These are phyloP conservation scores for Rhysida immarginata DNA, from an alignment of 1,140 invertebrate genomes.

Conservation along the genomic window DNA sequence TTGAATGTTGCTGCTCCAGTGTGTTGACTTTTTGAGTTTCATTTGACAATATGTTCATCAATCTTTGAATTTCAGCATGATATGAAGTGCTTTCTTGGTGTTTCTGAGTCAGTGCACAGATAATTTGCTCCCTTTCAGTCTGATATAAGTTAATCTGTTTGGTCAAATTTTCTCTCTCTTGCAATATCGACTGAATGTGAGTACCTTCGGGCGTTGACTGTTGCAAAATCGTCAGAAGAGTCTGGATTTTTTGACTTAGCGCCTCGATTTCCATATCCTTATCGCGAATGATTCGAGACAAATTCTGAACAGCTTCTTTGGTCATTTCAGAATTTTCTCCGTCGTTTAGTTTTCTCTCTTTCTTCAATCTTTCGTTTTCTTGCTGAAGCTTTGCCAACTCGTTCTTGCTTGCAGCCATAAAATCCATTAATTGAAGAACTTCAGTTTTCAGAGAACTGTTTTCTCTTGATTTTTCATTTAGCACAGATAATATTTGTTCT, in stretches of 20 bases:
- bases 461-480: constrained; percentile 33
- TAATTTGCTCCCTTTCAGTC: constrained; percentile 53
- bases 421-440: constrained; percentile 29
- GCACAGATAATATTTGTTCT: constrained; percentile 30
- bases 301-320: constrained; percentile 29
- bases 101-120: constrained; percentile 55
- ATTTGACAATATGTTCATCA: constrained; percentile 34
- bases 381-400: constrained; percentile 29
- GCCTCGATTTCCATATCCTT: constrained; percentile 34
- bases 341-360: constrained; percentile 15
- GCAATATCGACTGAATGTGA: constrained; percentile 21
- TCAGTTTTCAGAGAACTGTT: constrained; percentile 29
- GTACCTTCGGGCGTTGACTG: constrained; percentile 15
- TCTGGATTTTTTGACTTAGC: constrained; percentile 30
- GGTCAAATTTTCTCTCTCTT: constrained; percentile 28
- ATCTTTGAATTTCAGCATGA: constrained; percentile 60
- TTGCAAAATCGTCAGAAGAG: constrained; percentile 29
- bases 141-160: constrained; percentile 26
- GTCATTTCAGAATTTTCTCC: constrained; percentile 23
- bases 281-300: constrained; percentile 31
- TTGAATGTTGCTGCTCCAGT: constrained; percentile 27
- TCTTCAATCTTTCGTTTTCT: constrained; percentile 24
- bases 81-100: constrained; percentile 67
- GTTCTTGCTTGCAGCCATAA: constrained; percentile 27
- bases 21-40: constrained; percentile 25